Evolutionary conservation across 92 coral and sea anemone genomes (phyloP).

Genomic region (Plumapathes pennacea): DNA sequence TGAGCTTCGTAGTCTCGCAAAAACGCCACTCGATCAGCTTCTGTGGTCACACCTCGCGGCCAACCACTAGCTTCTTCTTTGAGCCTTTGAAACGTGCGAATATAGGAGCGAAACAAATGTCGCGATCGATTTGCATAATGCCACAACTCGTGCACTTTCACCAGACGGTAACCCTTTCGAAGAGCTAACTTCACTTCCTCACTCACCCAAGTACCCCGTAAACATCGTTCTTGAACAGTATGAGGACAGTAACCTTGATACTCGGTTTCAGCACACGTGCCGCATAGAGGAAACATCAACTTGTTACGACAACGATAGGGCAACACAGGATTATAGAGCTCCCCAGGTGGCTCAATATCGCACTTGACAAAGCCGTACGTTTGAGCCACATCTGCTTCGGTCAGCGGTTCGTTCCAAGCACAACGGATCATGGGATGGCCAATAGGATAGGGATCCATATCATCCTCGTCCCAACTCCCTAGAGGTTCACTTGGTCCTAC

Average conservation of each 20-base stretch:
- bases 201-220: no score
- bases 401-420: no score
- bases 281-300: conserved; percentile 5
- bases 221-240: no score
- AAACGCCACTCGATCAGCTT: no score
- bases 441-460: no score
- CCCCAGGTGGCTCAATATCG: conserved; percentile 3
- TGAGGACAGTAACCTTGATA: no score
- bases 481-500: no score
- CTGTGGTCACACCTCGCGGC: no score
- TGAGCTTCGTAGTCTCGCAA: not conserved
- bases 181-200: no score
- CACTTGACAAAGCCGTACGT: conserved; percentile 9
- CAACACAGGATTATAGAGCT: conserved; percentile 12
- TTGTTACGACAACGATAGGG: conserved; percentile 7
- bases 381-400: conserved; percentile 3
- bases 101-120: conserved; percentile 8
- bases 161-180: not conserved
- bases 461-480: no score
- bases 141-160: conserved; percentile 19
- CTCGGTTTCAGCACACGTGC: not conserved
- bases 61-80: conserved; percentile 21
- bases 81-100: conserved; percentile 10
- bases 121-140: not conserved
- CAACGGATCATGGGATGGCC: conserved; percentile 15